Percentiles rank a stretch among this genome's conserved stretches.
phyloP scores from a whole-genome alignment of 1,140 invertebrate species.

The Achroia grisella region DNA sequence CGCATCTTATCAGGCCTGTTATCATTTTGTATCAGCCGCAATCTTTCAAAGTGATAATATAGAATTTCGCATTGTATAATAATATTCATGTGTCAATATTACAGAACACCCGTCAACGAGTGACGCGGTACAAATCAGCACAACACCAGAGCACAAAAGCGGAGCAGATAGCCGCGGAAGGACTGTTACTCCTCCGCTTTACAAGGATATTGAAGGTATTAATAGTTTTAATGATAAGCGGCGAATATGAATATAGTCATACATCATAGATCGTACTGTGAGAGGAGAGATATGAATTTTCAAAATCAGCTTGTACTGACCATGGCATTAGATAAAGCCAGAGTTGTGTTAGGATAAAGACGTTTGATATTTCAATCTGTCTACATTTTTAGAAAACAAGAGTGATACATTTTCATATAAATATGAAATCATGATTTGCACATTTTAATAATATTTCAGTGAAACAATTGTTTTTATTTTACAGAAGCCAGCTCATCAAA shows the following conservation, averaged over 20 bases:
- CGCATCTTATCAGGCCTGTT: slow-evolving; percentile 17
- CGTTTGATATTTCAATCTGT: too few species aligned
- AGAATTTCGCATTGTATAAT: slow-evolving; percentile 9
- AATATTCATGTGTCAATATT: slow-evolving; percentile 31
- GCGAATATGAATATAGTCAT: too few species aligned
- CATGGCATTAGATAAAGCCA: too few species aligned
- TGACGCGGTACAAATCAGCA: slow-evolving; percentile 23
- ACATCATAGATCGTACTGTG: too few species aligned
- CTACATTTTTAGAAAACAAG: too few species aligned
- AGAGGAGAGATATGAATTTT: too few species aligned
- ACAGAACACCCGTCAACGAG: slow-evolving; percentile 45
- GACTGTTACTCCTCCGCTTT: slow-evolving; percentile 44
- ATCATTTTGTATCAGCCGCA: slow-evolving; percentile 48
- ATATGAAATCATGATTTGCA: not conserved
- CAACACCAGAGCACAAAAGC: slow-evolving; percentile 33
- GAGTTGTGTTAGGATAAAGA: too few species aligned
- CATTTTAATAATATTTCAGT: too few species aligned
- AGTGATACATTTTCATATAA: not conserved
- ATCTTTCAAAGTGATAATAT: slow-evolving; percentile 47
- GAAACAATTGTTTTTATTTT: slow-evolving; percentile 14
- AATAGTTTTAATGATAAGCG: too few species aligned
- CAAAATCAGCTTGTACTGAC: too few species aligned
- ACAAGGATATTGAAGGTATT: slow-evolving; percentile 52
- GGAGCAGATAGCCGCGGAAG: slow-evolving; percentile 29
- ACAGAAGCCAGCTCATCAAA: slow-evolving; percentile 63